A percentile compares a stretch with the other conserved stretches of the same genome.
These are phyloP conservation scores for Anagyrus pseudococci DNA, from an alignment of 2,888 invertebrate genomes.

Conservation along the genomic window DNA sequence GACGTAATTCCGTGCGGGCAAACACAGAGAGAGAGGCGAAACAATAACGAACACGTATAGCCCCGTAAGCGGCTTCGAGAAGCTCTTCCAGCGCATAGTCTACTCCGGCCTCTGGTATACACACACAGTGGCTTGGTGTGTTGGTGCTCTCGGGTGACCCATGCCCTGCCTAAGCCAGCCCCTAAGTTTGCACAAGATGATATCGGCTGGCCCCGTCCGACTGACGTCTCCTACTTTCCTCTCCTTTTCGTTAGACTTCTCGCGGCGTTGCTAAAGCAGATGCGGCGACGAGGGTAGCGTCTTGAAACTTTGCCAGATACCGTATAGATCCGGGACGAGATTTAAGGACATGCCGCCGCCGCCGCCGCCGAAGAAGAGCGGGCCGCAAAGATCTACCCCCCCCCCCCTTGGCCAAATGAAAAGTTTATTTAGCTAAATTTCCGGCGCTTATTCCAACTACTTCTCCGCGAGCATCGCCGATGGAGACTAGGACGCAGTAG, in stretches of 20 bases:
- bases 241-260: constrained; percentile 55
- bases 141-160: too few relatives aligned
- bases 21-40: constrained; percentile 36
- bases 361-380: neutral
- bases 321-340: constrained; percentile 35
- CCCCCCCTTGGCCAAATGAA: constrained; percentile 26
- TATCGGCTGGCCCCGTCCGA: constrained; percentile 45
- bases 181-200: constrained; percentile 57
- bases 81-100: too few relatives aligned
- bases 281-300: constrained; percentile 41
- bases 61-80: constrained; percentile 55
- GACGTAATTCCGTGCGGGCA: constrained; percentile 33
- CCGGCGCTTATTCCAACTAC: too few relatives aligned
- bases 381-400: too few relatives aligned
- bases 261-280: constrained; percentile 52
- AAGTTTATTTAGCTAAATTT: constrained; percentile 27
- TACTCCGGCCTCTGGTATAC: too few relatives aligned
- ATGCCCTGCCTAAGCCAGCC: too few relatives aligned
- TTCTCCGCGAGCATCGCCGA: too few relatives aligned
- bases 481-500: too few relatives aligned
- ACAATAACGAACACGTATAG: constrained; percentile 52
- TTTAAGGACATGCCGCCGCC: constrained; percentile 47
- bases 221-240: constrained; percentile 14
- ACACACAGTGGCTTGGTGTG: too few relatives aligned
- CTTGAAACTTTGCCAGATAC: constrained; percentile 57